Conservation (phyloP, 2,888 invertebrate species). For the Lepas anatifera region DNA sequence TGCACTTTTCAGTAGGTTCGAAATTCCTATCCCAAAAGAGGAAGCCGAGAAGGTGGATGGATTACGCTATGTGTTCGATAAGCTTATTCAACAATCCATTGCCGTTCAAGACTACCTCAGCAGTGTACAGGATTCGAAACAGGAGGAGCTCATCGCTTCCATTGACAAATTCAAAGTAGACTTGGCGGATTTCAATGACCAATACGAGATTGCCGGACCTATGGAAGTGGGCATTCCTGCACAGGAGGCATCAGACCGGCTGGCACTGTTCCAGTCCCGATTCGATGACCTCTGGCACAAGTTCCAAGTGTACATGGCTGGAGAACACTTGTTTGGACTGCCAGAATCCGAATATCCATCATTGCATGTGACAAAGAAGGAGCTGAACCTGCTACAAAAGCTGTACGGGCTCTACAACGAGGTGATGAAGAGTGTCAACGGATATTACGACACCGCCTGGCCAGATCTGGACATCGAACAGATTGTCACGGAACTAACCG, state of each 20-base stretch:
- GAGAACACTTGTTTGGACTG: conserved; percentile 72
- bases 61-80: conserved; percentile 60
- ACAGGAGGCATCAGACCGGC: conserved; percentile 35
- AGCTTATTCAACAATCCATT: conserved; percentile 42
- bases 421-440: conserved; percentile 73
- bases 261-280: conserved; percentile 58
- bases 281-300: conserved; percentile 73
- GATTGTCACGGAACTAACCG: conserved; percentile 62
- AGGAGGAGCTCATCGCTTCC: conserved; percentile 56
- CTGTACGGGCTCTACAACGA: conserved; percentile 64
- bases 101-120: not conserved
- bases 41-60: conserved; percentile 68
- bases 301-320: conserved; percentile 68
- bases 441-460: conserved; percentile 77
- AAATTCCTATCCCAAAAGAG: conserved; percentile 51
- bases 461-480: conserved; percentile 65
- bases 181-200: conserved; percentile 53
- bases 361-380: conserved; percentile 62
- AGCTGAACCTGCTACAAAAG: conserved; percentile 70
- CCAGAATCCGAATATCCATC: conserved; percentile 70
- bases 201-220: conserved; percentile 66
- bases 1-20: conserved; percentile 44
- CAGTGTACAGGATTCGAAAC: conserved; percentile 60
- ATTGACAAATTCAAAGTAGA: conserved; percentile 51
- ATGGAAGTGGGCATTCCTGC: conserved; percentile 72